Evolutionary conservation across 2,113 vertebrate species (phyloP).

Genomic region (Clarias magur): DNA sequence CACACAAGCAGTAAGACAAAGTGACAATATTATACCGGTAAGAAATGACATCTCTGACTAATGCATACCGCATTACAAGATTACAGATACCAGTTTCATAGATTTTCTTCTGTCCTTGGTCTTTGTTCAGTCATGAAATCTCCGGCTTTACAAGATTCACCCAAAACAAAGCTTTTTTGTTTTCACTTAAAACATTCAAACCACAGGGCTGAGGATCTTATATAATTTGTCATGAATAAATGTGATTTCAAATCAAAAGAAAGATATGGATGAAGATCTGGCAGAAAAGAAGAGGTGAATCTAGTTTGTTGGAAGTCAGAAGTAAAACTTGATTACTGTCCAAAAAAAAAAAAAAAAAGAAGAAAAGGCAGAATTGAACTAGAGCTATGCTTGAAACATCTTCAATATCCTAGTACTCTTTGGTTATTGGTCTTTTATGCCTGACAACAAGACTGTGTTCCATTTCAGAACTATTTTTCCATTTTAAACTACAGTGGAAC

Average conservation of each 20-base stretch:
- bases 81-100: background rate
- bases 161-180: background rate
- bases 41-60: background rate
- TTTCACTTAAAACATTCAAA: background rate
- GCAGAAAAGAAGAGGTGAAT: background rate
- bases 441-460: background rate
- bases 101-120: background rate
- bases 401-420: background rate
- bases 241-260: background rate
- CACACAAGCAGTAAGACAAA: background rate
- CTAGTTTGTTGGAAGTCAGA: background rate
- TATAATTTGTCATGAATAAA: background rate
- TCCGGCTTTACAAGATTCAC: background rate
- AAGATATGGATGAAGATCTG: background rate
- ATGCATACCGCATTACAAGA: background rate
- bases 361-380: background rate
- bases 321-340: background rate
- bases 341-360: too few species aligned
- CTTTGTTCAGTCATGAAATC: background rate
- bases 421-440: background rate
- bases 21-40: background rate
- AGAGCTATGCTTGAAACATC: background rate
- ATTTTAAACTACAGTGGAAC: too few species aligned
- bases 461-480: background rate
- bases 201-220: background rate